Percentiles rank a stretch among this genome's conserved stretches.
Conservation (phyloP, 2,797 vertebrate species). For the Cyprinodon diabolis region DNA sequence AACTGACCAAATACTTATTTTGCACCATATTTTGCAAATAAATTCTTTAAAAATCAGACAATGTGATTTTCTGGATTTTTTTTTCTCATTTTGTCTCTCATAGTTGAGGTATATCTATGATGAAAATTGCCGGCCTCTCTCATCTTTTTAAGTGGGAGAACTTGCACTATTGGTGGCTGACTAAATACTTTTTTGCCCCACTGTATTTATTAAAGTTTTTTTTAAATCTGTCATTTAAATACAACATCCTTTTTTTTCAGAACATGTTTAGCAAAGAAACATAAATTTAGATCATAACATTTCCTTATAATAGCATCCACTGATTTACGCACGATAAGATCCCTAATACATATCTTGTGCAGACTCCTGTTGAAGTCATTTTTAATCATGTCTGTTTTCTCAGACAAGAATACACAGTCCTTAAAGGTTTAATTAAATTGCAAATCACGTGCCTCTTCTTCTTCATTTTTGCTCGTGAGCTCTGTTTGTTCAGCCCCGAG, state of each 20-base stretch:
- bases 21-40: too few species aligned
- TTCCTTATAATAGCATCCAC: conserved; percentile 16
- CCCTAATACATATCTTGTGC: conserved; percentile 37
- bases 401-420: conserved; percentile 40
- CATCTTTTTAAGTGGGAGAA: too few species aligned
- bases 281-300: not conserved
- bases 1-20: too few species aligned
- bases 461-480: conserved; percentile 15
- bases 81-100: too few species aligned
- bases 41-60: too few species aligned
- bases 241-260: not conserved
- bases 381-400: conserved; percentile 58
- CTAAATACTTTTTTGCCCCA: too few species aligned
- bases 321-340: conserved; percentile 27
- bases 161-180: too few species aligned
- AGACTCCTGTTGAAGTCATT: conserved; percentile 59
- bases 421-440: conserved; percentile 63
- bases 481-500: conserved; percentile 10
- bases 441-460: conserved; percentile 20
- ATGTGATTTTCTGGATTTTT: too few species aligned
- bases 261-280: conserved; percentile 23
- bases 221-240: not conserved
- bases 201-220: too few species aligned
- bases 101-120: too few species aligned
- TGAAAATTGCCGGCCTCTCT: too few species aligned